Percentiles rank a stretch among this genome's conserved stretches.
Evolutionary conservation across 37 sponge, comb jelly and placozoan genomes (phyloP).

Genomic region (Hexactinellida sp.): DNA sequence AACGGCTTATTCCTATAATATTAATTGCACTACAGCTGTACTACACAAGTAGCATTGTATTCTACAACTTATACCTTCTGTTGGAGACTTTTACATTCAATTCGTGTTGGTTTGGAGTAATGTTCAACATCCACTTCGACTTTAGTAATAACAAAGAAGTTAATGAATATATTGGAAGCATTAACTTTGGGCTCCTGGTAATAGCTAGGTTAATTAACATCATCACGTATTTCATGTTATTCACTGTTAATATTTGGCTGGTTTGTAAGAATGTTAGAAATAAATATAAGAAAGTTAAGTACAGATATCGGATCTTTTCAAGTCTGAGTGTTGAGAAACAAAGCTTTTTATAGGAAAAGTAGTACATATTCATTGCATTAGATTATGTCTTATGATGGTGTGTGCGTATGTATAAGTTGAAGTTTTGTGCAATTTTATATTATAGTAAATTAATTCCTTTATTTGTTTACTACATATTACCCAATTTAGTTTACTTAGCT

Average conservation of each 20-base stretch:
- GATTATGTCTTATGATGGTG: too few species aligned
- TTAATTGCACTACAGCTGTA: neutral
- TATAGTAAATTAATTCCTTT: too few species aligned
- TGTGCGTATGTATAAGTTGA: too few species aligned
- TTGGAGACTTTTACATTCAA: neutral
- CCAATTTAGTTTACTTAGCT: too few species aligned
- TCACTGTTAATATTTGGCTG: neutral
- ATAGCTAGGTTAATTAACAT: neutral
- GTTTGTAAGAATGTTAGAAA: neutral
- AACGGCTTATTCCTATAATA: neutral
- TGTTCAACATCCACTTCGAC: neutral
- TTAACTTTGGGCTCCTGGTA: neutral
- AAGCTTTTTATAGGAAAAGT: neutral
- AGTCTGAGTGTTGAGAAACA: neutral
- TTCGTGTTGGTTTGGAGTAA: neutral
- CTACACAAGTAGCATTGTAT: neutral
- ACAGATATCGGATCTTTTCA: neutral
- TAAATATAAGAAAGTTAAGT: neutral
- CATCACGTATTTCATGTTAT: neutral
- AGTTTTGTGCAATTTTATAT: too few species aligned
- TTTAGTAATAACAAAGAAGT: neutral
- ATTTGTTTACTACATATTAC: too few species aligned
- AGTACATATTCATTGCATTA: too few species aligned
- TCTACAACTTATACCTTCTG: neutral
- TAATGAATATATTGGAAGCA: neutral